phyloP scores from a whole-genome alignment of 2,888 invertebrate genomes.

The Catocala sponsa region DNA sequence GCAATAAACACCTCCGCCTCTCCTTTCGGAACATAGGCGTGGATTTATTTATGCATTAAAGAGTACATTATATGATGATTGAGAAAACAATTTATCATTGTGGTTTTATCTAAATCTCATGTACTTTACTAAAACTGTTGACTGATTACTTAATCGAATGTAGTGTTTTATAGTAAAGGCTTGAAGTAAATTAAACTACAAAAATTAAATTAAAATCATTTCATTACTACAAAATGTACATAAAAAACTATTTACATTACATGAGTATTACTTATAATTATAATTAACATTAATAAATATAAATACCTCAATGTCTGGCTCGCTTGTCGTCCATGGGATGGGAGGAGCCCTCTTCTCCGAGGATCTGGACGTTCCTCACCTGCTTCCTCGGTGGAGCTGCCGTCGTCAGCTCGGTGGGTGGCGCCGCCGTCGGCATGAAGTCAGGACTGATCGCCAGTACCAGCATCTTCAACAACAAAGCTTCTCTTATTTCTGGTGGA shows the following conservation, averaged over 20 bases:
- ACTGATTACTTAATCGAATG: no score
- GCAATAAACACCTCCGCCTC: no score
- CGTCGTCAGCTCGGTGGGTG: constrained; percentile 80
- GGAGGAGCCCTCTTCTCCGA: constrained; percentile 89
- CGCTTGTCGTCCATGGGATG: constrained; percentile 68
- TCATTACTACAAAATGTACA: constrained; percentile 63
- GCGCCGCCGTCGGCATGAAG: constrained; percentile 76
- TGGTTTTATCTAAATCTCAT: no score
- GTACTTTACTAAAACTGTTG: no score
- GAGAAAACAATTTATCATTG: no score
- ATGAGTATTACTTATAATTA: constrained; percentile 70
- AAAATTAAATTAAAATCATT: constrained; percentile 45
- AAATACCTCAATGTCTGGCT: constrained; percentile 67
- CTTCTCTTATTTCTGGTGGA: constrained; percentile 91
- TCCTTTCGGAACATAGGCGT: no score
- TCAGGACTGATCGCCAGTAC: constrained; percentile 91
- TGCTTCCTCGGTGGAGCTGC: constrained; percentile 87
- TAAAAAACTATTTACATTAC: constrained; percentile 72
- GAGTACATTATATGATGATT: no score
- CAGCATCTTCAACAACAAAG: constrained; percentile 91
- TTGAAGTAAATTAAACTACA: constrained; percentile 48
- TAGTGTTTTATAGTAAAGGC: no score
- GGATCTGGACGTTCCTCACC: constrained; percentile 91
- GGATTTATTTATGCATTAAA: no score
- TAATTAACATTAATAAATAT: constrained; percentile 59